A percentile compares a stretch with the other conserved stretches of the same genome.
phyloP scores from a whole-genome alignment of 1,140 invertebrate genomes.

The Dendrolimus kikuchii region DNA sequence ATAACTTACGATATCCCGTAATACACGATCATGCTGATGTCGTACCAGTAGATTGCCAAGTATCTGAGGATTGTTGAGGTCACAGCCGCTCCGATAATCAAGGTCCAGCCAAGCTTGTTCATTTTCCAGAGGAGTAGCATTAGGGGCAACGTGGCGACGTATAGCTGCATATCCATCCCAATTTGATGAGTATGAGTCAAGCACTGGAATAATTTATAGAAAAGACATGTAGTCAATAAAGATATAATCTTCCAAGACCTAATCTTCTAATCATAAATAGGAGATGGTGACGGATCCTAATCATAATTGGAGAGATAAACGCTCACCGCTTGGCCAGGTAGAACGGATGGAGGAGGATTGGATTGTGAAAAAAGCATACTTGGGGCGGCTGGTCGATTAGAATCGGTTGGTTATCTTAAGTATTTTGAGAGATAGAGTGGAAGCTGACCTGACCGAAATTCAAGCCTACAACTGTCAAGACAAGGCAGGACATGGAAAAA shows the following conservation, averaged over 20 bases:
- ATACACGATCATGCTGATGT: constrained; percentile 81
- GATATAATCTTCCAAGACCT: background rate
- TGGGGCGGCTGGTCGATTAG: no score
- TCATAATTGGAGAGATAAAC: no score
- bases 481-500: no score
- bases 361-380: no score
- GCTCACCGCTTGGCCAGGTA: no score
- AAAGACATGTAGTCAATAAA: background rate
- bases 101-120: constrained; percentile 71
- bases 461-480: no score
- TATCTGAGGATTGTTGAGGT: constrained; percentile 78
- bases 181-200: constrained; percentile 80
- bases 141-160: constrained; percentile 79
- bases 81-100: constrained; percentile 69
- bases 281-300: no score
- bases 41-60: constrained; percentile 75
- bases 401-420: no score
- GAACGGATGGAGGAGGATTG: no score
- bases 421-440: no score
- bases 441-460: no score
- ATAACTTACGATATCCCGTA: constrained; percentile 82
- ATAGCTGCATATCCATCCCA: constrained; percentile 88
- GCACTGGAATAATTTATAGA: constrained; percentile 68
- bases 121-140: constrained; percentile 79
- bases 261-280: no score